Conservation (phyloP, 1,140 invertebrate genomes). For the Calephelis nemesis region DNA sequence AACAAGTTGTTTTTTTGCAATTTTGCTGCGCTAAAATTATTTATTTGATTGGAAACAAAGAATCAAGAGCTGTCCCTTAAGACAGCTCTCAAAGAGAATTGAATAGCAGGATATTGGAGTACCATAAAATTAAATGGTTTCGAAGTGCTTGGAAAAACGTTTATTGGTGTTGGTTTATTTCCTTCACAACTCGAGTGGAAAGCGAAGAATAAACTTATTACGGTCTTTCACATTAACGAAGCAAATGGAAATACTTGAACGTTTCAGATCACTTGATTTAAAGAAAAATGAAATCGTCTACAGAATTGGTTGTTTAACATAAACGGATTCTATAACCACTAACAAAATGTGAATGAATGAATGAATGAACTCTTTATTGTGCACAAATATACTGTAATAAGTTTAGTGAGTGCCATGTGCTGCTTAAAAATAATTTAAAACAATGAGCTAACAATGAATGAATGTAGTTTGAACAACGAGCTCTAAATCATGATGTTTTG, state of each 20-base stretch:
- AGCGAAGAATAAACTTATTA: conserved; percentile 14
- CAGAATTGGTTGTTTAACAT: neutral
- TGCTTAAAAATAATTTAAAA: too few species aligned
- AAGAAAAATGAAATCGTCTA: neutral
- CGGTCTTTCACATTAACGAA: neutral
- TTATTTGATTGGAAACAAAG: too few species aligned
- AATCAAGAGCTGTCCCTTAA: conserved; percentile 4
- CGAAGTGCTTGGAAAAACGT: conserved; percentile 21
- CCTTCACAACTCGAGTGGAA: conserved; percentile 6
- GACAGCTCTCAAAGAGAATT: conserved; percentile 4
- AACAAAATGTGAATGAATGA: too few species aligned
- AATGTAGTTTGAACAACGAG: too few species aligned
- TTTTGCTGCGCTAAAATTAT: too few species aligned
- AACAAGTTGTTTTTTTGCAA: too few species aligned
- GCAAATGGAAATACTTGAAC: conserved; percentile 10
- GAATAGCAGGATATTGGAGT: conserved; percentile 21
- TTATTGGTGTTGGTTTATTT: conserved; percentile 27
- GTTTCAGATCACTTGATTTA: neutral
- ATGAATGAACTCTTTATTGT: too few species aligned
- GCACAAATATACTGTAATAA: too few species aligned
- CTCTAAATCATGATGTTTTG: too few species aligned
- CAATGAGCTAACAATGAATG: too few species aligned
- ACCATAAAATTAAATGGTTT: conserved; percentile 29
- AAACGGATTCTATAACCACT: too few species aligned
- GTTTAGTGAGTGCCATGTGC: too few species aligned